Base-by-base conservation (phyloP, 2,797 vertebrate species). In the Sylvia borin region DNA sequence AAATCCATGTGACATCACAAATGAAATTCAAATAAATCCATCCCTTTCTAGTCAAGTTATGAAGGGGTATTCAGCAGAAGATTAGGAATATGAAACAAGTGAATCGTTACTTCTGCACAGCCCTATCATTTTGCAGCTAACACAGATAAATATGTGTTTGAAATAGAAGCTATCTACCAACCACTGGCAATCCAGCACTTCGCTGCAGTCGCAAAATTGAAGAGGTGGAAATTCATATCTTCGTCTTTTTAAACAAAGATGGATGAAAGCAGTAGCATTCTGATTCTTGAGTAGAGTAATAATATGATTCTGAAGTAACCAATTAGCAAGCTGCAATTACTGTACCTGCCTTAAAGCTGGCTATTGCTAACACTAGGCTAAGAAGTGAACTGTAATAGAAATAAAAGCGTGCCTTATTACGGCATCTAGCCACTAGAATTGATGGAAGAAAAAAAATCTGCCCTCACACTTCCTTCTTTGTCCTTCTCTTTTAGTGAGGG, bases 141-240 rank as follows among this genome's bases (percentile, higher is more conserved):
- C 79, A 71, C 71, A 92, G 92, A 93, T 96, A 95, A 95, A 89
- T 93, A 88, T 13, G 87, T 93, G 92, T 94, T 96, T 96, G 95
- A 97, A 95, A 93, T 32, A 71, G 88, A 90, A 90, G 67, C 95
- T 71, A 64, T 96, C 93, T 93, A 91, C 88, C 92, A 95, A 96
- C 95, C 89, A 90, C 88, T 93, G 93, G 85, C 92, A 95, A 85
- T 85, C 87, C 79, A 13, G 78, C 93, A 42, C 78, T 84, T 94
- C 1, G 5, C 86, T 50, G 55, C 85, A 43, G 90, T 89, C 67
- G 45, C 80, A 45, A 38, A 95, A 94, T 82, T 93, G 88, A 77
- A 94, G 90, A 94, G 94, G 79, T 88, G 14, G 67, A 77, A 93
- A 95, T 88, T 71, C 38, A 6, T 71, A 77, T 87, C 57, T 87